These are phyloP conservation scores for Phalangium opilio DNA, from an alignment of 2,888 invertebrate genomes.

Conservation along the genomic window DNA sequence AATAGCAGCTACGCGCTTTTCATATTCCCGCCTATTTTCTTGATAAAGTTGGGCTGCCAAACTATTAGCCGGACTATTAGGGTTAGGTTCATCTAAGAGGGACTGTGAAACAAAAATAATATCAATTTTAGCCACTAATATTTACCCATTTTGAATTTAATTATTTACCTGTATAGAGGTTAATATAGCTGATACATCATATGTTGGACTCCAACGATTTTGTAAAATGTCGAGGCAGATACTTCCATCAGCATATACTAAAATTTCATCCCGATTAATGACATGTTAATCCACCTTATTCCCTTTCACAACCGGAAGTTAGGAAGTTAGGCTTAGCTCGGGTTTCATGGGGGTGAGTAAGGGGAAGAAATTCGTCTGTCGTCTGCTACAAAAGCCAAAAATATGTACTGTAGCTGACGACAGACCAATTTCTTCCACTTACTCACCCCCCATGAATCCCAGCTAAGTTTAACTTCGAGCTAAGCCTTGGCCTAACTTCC, in stretches of 20 bases:
- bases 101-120: slow-evolving; percentile 30
- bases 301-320: no score
- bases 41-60: slow-evolving; percentile 41
- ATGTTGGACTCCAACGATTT: slow-evolving; percentile 99
- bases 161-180: slow-evolving; percentile 91
- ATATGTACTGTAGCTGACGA: no score
- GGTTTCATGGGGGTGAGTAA: no score
- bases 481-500: no score
- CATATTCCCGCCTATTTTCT: slow-evolving; percentile 41
- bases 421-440: no score
- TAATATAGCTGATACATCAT: slow-evolving; percentile 98
- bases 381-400: no score
- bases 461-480: no score
- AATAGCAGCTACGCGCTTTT: slow-evolving; percentile 38
- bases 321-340: no score
- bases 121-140: slow-evolving; percentile 1
- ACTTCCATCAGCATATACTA: slow-evolving; percentile 95
- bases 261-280: no score
- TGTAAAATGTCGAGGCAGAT: slow-evolving; percentile 98
- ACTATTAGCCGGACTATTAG: slow-evolving; percentile 42
- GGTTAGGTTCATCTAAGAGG: slow-evolving; percentile 42
- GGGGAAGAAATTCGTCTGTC: no score
- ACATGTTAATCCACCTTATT: no score
- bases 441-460: no score
- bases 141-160: background rate